Base-by-base conservation (phyloP, 1,140 invertebrate genomes). In the Drosophila murphyi region DNA sequence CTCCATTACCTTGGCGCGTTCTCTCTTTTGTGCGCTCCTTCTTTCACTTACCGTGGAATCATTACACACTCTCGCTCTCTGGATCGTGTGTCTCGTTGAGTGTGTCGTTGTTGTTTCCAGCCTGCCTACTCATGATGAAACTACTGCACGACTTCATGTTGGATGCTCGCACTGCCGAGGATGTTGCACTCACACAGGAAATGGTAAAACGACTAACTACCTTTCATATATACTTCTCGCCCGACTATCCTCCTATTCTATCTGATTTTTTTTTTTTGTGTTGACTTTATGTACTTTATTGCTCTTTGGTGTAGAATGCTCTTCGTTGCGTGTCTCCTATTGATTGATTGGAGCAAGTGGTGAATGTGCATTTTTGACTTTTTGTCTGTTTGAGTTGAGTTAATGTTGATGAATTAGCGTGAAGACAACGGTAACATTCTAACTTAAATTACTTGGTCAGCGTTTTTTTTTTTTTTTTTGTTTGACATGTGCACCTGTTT, bases 101-200 rank as follows among this genome's bases (percentile, higher is more conserved):
- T 68, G 54, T 20, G 20, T 2, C 20, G 20, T 81, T 32, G 52
- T 57, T 59, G 31, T 5, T 20, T 12, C 54, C 41, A 59, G 57
- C 56, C 64, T 64, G 72, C 65, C 77, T 77, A 51, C 72, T 72
- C 88, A 92, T 92, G 88, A 92, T 92, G 91, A 91, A 91, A 90
- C 82, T 92, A 80, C 82, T 92, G 52, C 82, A 92, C 70, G 91
- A 92, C 72, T 90, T 92, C 50, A 90, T 92, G 68, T 86, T 92
- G 78, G 81, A 92, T 68, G 71, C 90, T 64, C 80, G 88, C 61
- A 81, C 78, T 50, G 82, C 80, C 56, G 91, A 92, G 80, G 91
- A 92, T 82, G 72, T 92, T 79, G 91, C 86, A 72, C 78, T 92
- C 52, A 83, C 86, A 71, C 91, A 88, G 78, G 91, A 92, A 92